phyloP scores from a whole-genome alignment of 1,140 invertebrate species.

The Aethina tumida region DNA sequence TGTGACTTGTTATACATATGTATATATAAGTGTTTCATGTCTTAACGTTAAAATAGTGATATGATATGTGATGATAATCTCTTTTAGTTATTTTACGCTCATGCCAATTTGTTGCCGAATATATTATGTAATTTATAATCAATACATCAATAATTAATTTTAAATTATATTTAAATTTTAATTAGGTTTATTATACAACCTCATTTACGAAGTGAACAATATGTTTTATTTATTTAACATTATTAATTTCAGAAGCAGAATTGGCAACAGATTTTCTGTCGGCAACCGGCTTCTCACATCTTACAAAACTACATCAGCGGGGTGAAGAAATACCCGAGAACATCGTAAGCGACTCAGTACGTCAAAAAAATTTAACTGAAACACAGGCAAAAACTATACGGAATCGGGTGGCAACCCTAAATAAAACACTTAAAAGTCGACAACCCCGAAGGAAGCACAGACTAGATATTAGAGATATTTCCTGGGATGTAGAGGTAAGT shows the following conservation, averaged over 20 bases:
- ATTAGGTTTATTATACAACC: not conserved
- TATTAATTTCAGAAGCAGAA: slow-evolving; percentile 28
- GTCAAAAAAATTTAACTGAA: slow-evolving; percentile 42
- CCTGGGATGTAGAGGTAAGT: slow-evolving; percentile 66
- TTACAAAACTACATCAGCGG: slow-evolving; percentile 47
- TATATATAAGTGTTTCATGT: too few species aligned
- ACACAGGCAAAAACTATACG: slow-evolving; percentile 67
- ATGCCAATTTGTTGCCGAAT: not conserved
- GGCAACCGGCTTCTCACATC: slow-evolving; percentile 46
- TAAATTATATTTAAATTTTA: not conserved
- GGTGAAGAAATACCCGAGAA: slow-evolving; percentile 49
- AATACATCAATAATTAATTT: not conserved
- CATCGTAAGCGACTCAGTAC: slow-evolving; percentile 45
- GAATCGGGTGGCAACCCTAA: slow-evolving; percentile 62
- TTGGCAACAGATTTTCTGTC: slow-evolving; percentile 31
- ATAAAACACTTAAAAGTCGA: slow-evolving; percentile 62
- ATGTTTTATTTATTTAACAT: slow-evolving; percentile 1
- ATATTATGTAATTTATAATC: not conserved
- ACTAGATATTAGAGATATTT: slow-evolving; percentile 66
- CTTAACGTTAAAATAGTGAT: too few species aligned
- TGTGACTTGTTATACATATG: too few species aligned
- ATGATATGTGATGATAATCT: too few species aligned
- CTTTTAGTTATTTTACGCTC: not conserved
- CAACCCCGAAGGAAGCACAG: slow-evolving; percentile 50
- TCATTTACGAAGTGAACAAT: not conserved